These are phyloP conservation scores for Oegoconia quadripuncta DNA, from an alignment of 2,888 invertebrate genomes.

Conservation along the genomic window DNA sequence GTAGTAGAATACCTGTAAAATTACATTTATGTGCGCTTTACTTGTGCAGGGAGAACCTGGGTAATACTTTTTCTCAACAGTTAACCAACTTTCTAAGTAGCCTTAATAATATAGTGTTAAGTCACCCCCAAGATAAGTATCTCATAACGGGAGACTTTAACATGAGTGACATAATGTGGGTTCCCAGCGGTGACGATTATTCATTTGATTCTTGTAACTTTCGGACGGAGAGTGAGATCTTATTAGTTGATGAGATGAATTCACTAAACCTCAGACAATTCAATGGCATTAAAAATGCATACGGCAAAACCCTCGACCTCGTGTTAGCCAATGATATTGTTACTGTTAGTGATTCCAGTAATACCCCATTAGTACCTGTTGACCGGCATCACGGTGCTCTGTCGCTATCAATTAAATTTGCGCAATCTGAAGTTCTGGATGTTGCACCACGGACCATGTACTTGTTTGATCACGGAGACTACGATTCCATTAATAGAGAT, in stretches of 20 bases:
- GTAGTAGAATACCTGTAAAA: too few species aligned
- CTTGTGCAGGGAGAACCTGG: too few species aligned
- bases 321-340: not conserved
- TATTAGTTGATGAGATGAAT: too few species aligned
- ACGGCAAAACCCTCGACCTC: slow-evolving; percentile 8
- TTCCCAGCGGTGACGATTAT: slow-evolving; percentile 1
- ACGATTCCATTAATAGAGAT: not conserved
- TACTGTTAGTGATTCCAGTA: not conserved
- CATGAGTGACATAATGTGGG: slow-evolving; percentile 8
- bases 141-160: too few species aligned
- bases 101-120: too few species aligned
- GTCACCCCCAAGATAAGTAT: too few species aligned
- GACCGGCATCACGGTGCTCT: not conserved
- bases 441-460: not conserved
- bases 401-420: not conserved
- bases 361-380: not conserved
- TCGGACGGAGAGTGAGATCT: slow-evolving; percentile 8
- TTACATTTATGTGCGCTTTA: too few species aligned
- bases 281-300: slow-evolving; percentile 9
- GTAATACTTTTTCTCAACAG: too few species aligned
- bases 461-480: not conserved
- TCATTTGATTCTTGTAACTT: slow-evolving; percentile 15
- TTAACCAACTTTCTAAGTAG: too few species aligned
- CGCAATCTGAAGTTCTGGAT: not conserved
- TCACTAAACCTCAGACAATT: slow-evolving; percentile 9